These are phyloP conservation scores for Percopsis transmontana DNA, from an alignment of 2,113 vertebrate species.

Conservation along the genomic window DNA sequence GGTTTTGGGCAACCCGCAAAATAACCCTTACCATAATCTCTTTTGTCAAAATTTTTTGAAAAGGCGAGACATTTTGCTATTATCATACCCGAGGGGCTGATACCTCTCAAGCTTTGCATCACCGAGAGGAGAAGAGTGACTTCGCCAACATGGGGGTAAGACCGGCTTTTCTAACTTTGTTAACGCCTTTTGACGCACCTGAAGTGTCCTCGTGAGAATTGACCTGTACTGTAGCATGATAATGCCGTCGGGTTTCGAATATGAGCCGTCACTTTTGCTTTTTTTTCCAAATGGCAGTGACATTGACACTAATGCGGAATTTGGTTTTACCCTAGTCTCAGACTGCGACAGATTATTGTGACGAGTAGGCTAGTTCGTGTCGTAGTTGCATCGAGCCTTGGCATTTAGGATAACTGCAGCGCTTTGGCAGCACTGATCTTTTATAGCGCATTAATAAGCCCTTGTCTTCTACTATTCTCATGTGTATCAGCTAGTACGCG, in stretches of 20 bases:
- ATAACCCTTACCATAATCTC: constrained; percentile 30
- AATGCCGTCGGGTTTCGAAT: not conserved
- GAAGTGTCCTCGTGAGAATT: constrained; percentile 52
- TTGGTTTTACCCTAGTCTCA: constrained; percentile 45
- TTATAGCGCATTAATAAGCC: not conserved
- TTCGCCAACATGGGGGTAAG: constrained; percentile 85
- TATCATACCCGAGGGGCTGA: constrained; percentile 66
- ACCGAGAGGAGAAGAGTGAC: constrained; percentile 75
- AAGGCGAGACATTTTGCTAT: constrained; percentile 60
- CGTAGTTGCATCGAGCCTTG: not conserved
- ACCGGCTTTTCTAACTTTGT: constrained; percentile 50
- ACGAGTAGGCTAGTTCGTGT: constrained; percentile 16
- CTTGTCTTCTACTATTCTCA: not conserved
- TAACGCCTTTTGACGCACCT: constrained; percentile 44
- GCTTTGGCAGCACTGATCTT: not conserved
- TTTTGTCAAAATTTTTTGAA: constrained; percentile 47
- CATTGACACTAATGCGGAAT: constrained; percentile 77
- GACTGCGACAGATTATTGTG: constrained; percentile 70
- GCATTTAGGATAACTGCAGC: not conserved
- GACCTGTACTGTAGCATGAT: not conserved
- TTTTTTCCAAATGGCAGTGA: constrained; percentile 46
- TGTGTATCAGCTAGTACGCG: not conserved
- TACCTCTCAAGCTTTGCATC: constrained; percentile 77
- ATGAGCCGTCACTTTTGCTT: constrained; percentile 41
- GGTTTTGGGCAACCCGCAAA: constrained; percentile 10